Conservation (phyloP, 1,140 invertebrate species). For the Panagrolaimus sp. region DNA sequence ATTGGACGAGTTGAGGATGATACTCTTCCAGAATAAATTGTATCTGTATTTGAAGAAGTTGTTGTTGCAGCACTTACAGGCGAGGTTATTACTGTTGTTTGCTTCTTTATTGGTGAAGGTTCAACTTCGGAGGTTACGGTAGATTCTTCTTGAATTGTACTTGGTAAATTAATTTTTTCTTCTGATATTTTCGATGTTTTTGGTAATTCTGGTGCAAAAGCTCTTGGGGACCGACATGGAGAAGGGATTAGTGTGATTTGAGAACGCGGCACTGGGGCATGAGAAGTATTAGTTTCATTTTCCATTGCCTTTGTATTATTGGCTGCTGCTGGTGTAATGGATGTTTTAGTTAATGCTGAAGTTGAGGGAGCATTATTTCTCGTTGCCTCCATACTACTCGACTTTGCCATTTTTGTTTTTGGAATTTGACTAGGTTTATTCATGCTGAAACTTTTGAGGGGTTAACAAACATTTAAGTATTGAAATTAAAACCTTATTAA, state of each 20-base stretch:
- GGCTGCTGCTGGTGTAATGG: neutral
- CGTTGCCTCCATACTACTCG: neutral
- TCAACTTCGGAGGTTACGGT: too few species aligned
- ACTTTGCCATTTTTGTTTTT: conserved; percentile 13
- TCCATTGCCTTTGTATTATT: neutral
- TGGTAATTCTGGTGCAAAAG: neutral
- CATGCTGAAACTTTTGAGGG: neutral
- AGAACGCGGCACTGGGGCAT: neutral
- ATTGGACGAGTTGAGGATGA: conserved; percentile 5
- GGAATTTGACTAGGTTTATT: neutral
- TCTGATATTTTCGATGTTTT: neutral
- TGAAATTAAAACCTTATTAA: neutral
- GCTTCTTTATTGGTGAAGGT: too few species aligned
- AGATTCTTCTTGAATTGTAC: conserved; percentile 8
- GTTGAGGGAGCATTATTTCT: neutral
- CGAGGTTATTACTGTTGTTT: neutral
- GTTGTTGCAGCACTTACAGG: conserved; percentile 2
- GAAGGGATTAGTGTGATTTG: conserved; percentile 11
- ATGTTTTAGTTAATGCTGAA: neutral
- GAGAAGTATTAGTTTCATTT: neutral
- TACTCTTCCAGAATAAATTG: conserved; percentile 1
- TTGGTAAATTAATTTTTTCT: neutral
- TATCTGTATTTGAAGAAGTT: conserved; percentile 9
- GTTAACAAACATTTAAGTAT: neutral
- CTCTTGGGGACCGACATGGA: conserved; percentile 1